These are phyloP conservation scores for Ophraella communa DNA, from an alignment of 2,888 invertebrate species.

Conservation along the genomic window DNA sequence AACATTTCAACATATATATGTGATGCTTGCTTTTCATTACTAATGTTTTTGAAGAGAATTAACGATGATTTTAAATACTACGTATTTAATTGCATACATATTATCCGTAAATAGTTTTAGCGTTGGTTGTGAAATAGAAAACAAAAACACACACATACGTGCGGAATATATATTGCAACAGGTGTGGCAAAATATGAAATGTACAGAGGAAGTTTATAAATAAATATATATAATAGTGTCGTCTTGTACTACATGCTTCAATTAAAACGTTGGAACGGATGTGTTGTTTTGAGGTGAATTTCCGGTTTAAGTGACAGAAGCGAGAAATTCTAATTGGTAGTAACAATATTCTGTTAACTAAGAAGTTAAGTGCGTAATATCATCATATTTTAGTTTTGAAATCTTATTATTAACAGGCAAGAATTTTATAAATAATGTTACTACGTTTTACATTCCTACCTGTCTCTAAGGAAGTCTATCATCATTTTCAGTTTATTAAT, in stretches of 20 bases:
- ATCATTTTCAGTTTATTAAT: no score
- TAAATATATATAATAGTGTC: conserved; percentile 18
- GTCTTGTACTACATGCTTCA: conserved; percentile 23
- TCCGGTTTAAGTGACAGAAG: conserved; percentile 15
- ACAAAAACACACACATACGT: not conserved
- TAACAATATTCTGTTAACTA: not conserved
- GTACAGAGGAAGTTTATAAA: conserved; percentile 19
- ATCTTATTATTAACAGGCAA: no score
- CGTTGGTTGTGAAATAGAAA: conserved; percentile 2
- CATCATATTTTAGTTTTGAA: no score
- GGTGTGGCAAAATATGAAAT: conserved; percentile 28
- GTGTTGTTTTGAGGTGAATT: conserved; percentile 25
- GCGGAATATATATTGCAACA: conserved; percentile 29
- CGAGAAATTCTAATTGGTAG: conserved; percentile 2
- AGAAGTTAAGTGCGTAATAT: not conserved
- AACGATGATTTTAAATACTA: conserved; percentile 7
- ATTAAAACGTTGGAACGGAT: conserved; percentile 27
- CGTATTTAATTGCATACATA: conserved; percentile 19
- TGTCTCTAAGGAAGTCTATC: no score
- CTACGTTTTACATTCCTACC: no score
- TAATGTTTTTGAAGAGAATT: conserved; percentile 4
- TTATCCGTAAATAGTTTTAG: conserved; percentile 18
- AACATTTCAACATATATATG: not conserved
- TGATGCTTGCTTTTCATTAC: not conserved
- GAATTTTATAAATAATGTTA: no score